Evolutionary conservation across 2,113 vertebrate genomes (phyloP).

Genomic region (Macquaria australasica): DNA sequence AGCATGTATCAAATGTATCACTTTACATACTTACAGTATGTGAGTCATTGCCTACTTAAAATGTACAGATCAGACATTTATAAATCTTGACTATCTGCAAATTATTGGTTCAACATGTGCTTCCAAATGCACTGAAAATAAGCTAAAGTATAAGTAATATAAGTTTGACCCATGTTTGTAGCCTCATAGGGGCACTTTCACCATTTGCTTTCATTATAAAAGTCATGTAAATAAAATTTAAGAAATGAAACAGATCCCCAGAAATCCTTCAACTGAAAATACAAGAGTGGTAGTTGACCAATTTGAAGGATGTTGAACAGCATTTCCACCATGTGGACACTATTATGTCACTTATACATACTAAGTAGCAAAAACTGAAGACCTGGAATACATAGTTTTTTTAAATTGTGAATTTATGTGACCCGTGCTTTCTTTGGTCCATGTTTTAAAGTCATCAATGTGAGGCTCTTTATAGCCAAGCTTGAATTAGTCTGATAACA

Average conservation of each 20-base stretch:
- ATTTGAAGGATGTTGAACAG: background rate
- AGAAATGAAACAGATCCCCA: background rate
- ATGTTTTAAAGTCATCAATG: background rate
- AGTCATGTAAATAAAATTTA: background rate
- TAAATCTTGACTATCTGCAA: background rate
- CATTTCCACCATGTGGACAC: no score
- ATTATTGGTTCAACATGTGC: background rate
- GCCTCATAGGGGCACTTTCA: no score
- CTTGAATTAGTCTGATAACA: background rate
- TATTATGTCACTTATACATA: no score
- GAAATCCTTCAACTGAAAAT: background rate
- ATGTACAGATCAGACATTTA: background rate
- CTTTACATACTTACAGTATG: background rate
- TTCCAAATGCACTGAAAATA: background rate
- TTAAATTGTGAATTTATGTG: no score
- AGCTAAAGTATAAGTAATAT: background rate
- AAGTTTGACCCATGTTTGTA: background rate
- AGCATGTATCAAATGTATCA: background rate
- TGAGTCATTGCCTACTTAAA: background rate
- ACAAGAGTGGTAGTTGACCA: no score
- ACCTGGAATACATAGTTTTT: no score
- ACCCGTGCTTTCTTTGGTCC: no score
- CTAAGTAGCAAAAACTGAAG: background rate
- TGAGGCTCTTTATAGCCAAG: background rate
- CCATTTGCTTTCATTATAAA: background rate